Evolutionary conservation across 2,888 invertebrate genomes (phyloP), one percentile per base, ranked within the genome.

Genomic region (Cataglyphis rosenhaueri): DNA sequence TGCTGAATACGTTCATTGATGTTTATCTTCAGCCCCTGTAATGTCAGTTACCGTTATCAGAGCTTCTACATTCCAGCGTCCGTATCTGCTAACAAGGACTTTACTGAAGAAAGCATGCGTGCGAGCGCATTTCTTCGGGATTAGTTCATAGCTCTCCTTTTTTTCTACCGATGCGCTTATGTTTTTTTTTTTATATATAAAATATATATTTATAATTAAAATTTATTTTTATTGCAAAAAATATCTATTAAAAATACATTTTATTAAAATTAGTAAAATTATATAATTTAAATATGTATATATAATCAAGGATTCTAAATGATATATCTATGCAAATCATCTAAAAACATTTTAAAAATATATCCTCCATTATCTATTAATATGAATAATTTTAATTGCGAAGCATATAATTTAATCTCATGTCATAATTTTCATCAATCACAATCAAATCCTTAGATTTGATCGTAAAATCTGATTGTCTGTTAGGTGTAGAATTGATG

Each of bases 1-100:
- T 12, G 3, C 61, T 79, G 78, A 79, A 79, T 79, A 79, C 35
- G 3, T 71, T 79, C 78, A 71, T 79, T 79, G 78, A 79, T 21
- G 52, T 71, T 79, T 79, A 71, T 79, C 71, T 61, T 48, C 41
- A 66, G 71, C 9, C 25, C 35, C 44, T 59, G 55, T 15, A 59
- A 59, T 21, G 57, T 48, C 57, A 35, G 32, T 44, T 32, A 32
- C 35, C 59, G 44, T 78, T 78, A 70, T 78, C 70, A 44, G 21
- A 70, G 52, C 29, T 55, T 59, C 71, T 32, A 59, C 71, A 32
- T 79, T 79, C 78, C 78, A 79, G 78, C 71, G 70, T 79, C 59
- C 78, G 78, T 71, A 61, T 32, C 21, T 6, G 70, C 59, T 57
- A 59, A 79, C 44, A n/a, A 79, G 71, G 29, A 71, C 9, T 79